A percentile compares a stretch with the other conserved stretches of the same genome.
Conservation (phyloP, 1,140 invertebrate genomes). For the Melanaphis sacchari region DNA sequence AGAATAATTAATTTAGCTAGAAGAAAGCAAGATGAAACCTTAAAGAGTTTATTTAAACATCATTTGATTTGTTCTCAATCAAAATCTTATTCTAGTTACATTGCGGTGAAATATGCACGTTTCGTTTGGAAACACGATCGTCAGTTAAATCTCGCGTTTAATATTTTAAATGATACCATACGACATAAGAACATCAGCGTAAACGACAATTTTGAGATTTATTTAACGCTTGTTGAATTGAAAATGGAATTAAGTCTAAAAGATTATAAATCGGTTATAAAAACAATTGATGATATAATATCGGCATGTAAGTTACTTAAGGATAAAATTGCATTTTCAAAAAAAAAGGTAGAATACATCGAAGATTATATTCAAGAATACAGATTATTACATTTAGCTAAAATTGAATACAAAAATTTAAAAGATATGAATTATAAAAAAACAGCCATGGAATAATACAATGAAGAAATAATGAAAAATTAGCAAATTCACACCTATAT, state of each 20-base stretch:
- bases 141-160: slow-evolving; percentile 69
- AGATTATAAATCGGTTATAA: slow-evolving; percentile 64
- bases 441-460: not conserved
- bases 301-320: slow-evolving; percentile 70
- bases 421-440: not conserved
- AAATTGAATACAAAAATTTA: not conserved
- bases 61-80: slow-evolving; percentile 77
- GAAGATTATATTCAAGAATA: slow-evolving; percentile 75
- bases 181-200: slow-evolving; percentile 67
- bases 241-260: slow-evolving; percentile 78
- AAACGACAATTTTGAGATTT: slow-evolving; percentile 76
- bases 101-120: slow-evolving; percentile 89
- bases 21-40: slow-evolving; percentile 76
- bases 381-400: not conserved
- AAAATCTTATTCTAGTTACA: slow-evolving; percentile 67
- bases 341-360: slow-evolving; percentile 86
- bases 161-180: slow-evolving; percentile 67
- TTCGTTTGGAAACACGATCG: slow-evolving; percentile 81
- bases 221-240: slow-evolving; percentile 89
- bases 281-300: slow-evolving; percentile 67
- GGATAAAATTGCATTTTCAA: slow-evolving; percentile 84
- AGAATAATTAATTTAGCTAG: slow-evolving; percentile 89
- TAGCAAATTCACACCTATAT: not conserved
- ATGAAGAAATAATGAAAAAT: not conserved
- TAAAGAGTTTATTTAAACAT: slow-evolving; percentile 80